These are phyloP conservation scores for Callipepla squamata DNA, from an alignment of 2,113 vertebrate species.

Conservation along the genomic window DNA sequence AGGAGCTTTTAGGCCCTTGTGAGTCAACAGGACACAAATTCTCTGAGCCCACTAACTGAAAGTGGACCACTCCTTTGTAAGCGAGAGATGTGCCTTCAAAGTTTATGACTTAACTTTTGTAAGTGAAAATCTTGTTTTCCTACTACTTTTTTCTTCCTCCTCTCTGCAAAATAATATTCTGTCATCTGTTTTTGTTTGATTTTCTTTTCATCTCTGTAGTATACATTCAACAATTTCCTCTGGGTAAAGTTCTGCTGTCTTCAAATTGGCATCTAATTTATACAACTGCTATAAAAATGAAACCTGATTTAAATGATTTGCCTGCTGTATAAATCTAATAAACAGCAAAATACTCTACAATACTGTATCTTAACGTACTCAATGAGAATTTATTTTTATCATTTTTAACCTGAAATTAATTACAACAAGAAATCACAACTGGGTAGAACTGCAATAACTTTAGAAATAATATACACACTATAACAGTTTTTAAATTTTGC, in stretches of 20 bases:
- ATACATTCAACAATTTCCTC: neutral
- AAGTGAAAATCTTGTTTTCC: neutral
- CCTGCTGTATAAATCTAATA: neutral
- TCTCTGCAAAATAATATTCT: neutral
- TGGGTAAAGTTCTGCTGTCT: neutral
- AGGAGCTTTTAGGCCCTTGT: neutral
- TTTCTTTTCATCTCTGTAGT: neutral
- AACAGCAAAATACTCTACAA: neutral
- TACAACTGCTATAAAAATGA: neutral
- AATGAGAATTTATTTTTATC: neutral
- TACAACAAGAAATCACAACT: neutral
- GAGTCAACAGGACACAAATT: neutral
- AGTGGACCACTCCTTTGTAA: neutral
- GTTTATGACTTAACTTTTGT: neutral
- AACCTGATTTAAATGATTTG: neutral
- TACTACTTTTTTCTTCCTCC: neutral
- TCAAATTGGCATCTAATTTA: neutral
- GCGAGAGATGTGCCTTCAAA: neutral
- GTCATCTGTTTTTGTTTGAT: neutral
- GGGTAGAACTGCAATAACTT: neutral
- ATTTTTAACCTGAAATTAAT: constrained; percentile 17
- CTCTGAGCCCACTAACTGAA: neutral
- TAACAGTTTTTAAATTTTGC: neutral
- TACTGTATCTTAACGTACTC: neutral
- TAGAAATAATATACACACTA: neutral